These are phyloP conservation scores for Indri indri DNA, from an alignment of 2,113 vertebrate species.

Conservation along the genomic window DNA sequence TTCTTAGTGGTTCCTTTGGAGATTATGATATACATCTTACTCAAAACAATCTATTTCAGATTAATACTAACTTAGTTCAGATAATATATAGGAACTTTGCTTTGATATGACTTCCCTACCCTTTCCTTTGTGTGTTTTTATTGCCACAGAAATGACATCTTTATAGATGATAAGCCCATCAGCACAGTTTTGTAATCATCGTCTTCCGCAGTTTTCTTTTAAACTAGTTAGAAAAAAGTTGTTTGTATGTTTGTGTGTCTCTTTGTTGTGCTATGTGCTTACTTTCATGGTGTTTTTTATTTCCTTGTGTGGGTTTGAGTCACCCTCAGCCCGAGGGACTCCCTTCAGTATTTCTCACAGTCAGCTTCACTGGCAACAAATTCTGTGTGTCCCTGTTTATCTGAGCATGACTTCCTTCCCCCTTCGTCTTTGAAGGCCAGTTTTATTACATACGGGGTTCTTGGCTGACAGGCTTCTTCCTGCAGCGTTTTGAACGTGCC, in stretches of 20 bases:
- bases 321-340: too few relatives aligned
- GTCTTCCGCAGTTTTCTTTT: background rate
- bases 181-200: background rate
- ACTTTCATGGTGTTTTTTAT: background rate
- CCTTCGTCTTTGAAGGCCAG: background rate
- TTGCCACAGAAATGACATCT: background rate
- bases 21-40: background rate
- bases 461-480: too few relatives aligned
- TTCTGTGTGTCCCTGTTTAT: background rate
- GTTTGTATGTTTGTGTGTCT: background rate
- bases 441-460: accelerated
- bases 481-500: accelerated
- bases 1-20: background rate
- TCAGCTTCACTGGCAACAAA: background rate
- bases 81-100: background rate
- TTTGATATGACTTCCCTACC: background rate
- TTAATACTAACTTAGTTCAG: background rate
- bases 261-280: background rate
- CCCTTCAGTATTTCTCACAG: too few relatives aligned
- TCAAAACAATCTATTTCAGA: background rate
- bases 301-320: background rate
- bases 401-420: background rate
- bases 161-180: background rate
- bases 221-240: background rate
- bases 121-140: background rate